Conservation (phyloP, 2,888 invertebrate species). For the Leistus spinibarbis region DNA sequence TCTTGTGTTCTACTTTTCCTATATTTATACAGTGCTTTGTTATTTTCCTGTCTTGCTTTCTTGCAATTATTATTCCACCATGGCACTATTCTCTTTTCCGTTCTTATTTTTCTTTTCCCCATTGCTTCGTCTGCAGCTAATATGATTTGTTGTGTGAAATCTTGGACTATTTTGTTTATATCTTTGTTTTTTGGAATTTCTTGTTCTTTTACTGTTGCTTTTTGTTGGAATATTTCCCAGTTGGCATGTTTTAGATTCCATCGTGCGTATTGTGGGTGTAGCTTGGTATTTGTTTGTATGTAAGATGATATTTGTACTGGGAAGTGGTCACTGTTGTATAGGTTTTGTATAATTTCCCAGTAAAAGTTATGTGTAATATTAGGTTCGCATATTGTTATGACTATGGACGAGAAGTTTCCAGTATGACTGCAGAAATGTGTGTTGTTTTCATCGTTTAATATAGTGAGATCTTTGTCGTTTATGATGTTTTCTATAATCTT, state of each 20-base stretch:
- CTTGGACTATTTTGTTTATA: not conserved
- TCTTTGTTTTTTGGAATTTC: too few relatives aligned
- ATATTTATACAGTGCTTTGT: slow-evolving; percentile 39
- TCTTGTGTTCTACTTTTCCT: slow-evolving; percentile 22
- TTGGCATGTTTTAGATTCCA: slow-evolving; percentile 14
- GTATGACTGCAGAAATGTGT: slow-evolving; percentile 7
- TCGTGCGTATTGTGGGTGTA: not conserved
- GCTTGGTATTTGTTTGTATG: not conserved
- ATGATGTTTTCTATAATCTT: slow-evolving; percentile 6
- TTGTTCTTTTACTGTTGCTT: not conserved
- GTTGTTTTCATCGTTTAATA: slow-evolving; percentile 4
- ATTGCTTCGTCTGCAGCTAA: not conserved
- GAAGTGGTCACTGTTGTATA: not conserved
- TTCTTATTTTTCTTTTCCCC: not conserved
- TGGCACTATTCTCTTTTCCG: slow-evolving; percentile 15
- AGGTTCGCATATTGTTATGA: slow-evolving; percentile 6
- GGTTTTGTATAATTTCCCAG: slow-evolving; percentile 5
- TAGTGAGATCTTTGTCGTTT: not conserved
- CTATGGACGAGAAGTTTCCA: slow-evolving; percentile 1
- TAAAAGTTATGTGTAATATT: not conserved
- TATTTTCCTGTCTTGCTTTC: slow-evolving; percentile 24
- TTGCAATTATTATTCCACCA: slow-evolving; percentile 41
- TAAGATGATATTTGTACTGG: slow-evolving; percentile 15
- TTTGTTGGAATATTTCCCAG: not conserved
- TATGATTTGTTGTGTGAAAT: not conserved